Evolutionary conservation across 2,888 invertebrate genomes (phyloP), one percentile per base, ranked within the genome.

Genomic region (Argyresthia goedartella): DNA sequence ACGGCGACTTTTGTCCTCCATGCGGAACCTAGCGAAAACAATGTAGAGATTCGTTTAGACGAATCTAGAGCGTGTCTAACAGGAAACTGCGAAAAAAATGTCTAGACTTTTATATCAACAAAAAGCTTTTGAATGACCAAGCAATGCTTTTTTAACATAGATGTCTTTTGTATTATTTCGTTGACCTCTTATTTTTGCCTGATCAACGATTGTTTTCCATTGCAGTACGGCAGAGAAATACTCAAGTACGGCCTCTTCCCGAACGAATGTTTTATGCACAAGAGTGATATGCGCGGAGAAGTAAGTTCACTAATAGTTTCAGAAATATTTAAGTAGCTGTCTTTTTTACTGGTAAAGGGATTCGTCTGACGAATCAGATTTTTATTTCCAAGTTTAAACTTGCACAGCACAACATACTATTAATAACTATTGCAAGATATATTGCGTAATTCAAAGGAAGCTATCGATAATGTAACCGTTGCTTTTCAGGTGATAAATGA

Each of bases 401-500:
- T 25, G 25, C 25, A 25, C 25, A 25, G 3, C 25, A 25, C 6
- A 25, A 2, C 6, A 25, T 25, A 39, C 39, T 9, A 8, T 8
- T 9, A 11, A 11, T n/a, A 8, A 39, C 39, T 8, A 3, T 8
- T 39, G n/a, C n/a, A 25, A 6, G 25, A 25, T 39, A 39, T 39
- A 7, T 36, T 9, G 9, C 36, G 9, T 36, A 36, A 36, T 43
- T 43, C n/a, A n/a, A n/a, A n/a, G 41, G 13, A 41, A 41, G 11
- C 0, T 41, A 11, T 41, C 4, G 43, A 45, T 36, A 3, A 10
- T n/a, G 8, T 50, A 14, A 36, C 88, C 60, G 79, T 88, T 52
- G 34, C 47, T 64, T 87, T 81, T 59, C 69, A 89, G 89, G 63
- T 79, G 58, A 49, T 88, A 58, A 53, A 69, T 69, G 65, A 64